Evolutionary conservation across 2,113 vertebrate species (phyloP), one percentile per base, ranked within the genome.

Genomic region (Rhinolophus ferrumequinum): DNA sequence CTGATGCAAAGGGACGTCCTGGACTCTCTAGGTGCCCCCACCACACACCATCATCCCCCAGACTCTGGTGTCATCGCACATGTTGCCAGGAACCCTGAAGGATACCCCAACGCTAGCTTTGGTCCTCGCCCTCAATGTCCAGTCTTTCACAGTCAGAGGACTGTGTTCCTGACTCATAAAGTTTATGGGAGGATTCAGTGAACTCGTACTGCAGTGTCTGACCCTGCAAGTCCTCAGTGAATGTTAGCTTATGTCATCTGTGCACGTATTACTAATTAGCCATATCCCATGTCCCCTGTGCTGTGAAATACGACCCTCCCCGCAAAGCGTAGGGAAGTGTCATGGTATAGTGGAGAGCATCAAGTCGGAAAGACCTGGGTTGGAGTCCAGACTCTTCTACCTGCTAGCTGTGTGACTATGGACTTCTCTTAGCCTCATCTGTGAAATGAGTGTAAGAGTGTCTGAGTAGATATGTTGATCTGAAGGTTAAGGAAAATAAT

Each of bases 401-500:
- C 7, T 70, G 52, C 50, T 79, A 66, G 28, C 41, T 92, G 14
- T 76, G 15, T 69, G 66, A 79, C 56, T 67, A n/a, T 6, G 19
- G 7, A 62, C 22, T 66, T 93, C 47, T 93, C 64, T 76, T 44
- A 94, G 54, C 22, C 30, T 93, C 14, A 15, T 41, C 41, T 82
- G 16, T 64, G 77, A 90, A 86, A 82, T 33, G 35, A 35, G 3
- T 62, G 3, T 54, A 72, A 50, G 14, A 54, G 19, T 33, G 2
- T 81, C 50, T 83, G 26, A 9, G 33, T 81, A 66, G n/a, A 81
- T 67, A 30, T 50, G 38, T 10, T 54, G 38, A 86, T 47, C 2
- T 89, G 60, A 85, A 73, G 9, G 52, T 8, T 41, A 92, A 90
- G 86, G 60, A 62, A 81, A 92, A 87, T 15, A 79, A 83, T 58